These are phyloP conservation scores for Lepus townsendii DNA, from an alignment of 2,797 vertebrate genomes.

Conservation along the genomic window DNA sequence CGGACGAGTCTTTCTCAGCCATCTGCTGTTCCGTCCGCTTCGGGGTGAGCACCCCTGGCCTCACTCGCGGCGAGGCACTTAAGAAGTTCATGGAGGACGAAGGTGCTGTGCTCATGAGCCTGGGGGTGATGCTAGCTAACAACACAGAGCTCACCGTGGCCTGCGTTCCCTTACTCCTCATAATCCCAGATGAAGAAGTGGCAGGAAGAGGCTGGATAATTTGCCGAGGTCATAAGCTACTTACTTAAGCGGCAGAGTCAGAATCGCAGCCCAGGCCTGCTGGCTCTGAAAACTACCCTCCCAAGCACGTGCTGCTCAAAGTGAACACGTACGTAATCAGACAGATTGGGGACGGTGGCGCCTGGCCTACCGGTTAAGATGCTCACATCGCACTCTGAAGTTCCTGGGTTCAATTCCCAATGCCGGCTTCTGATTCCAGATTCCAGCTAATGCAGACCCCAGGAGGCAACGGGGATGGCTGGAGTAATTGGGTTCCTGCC, in stretches of 20 bases:
- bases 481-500: no score
- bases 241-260: conserved; percentile 12
- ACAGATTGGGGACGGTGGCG: neutral
- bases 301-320: conserved; percentile 8
- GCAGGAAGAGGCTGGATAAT: neutral
- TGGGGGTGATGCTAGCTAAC: neutral
- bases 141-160: no score
- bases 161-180: conserved; percentile 3
- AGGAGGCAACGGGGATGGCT: no score
- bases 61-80: neutral
- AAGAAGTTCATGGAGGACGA: neutral
- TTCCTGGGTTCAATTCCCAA: no score
- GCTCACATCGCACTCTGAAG: no score
- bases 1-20: neutral
- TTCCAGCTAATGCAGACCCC: no score
- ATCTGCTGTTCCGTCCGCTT: neutral
- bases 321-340: neutral
- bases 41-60: neutral
- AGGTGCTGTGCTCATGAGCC: neutral
- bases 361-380: no score
- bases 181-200: neutral
- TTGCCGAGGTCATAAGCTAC: neutral
- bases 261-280: conserved; percentile 6
- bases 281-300: neutral
- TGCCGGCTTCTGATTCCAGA: no score